A percentile compares a stretch with the other conserved stretches of the same genome.
Conservation (phyloP, 1,140 invertebrate species). For the Palaemon carinicauda region DNA sequence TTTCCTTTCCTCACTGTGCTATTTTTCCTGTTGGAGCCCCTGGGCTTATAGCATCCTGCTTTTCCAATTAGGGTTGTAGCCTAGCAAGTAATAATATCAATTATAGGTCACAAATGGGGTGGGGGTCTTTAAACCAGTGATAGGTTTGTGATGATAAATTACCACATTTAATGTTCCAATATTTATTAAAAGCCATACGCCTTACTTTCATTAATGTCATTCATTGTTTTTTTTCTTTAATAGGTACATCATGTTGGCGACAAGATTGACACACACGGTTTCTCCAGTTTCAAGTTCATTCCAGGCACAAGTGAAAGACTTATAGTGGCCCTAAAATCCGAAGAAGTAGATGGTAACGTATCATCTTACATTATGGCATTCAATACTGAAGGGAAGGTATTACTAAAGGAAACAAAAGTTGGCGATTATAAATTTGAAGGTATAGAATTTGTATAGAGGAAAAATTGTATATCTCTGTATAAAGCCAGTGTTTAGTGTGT, state of each 20-base stretch:
- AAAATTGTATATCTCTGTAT: too few species aligned
- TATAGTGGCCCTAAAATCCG: conserved; percentile 93
- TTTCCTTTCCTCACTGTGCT: too few species aligned
- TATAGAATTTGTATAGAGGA: conserved; percentile 88
- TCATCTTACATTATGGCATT: conserved; percentile 92
- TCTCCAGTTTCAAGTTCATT: conserved; percentile 98
- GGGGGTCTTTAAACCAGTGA: too few species aligned
- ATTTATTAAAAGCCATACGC: too few species aligned
- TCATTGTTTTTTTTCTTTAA: conserved; percentile 64
- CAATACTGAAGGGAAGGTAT: conserved; percentile 79
- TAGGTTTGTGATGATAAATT: too few species aligned
- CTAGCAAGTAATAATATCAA: too few species aligned
- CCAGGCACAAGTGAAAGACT: conserved; percentile 86
- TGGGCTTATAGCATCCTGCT: too few species aligned
- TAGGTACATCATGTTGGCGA: conserved; percentile 74
- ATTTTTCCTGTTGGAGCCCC: too few species aligned
- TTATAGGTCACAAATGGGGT: too few species aligned
- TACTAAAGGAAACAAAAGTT: conserved; percentile 85
- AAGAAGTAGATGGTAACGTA: conserved; percentile 88
- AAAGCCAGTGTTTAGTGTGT: neutral
- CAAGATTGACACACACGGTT: conserved; percentile 83
- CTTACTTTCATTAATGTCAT: too few species aligned
- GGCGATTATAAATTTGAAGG: conserved; percentile 96
- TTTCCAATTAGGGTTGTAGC: too few species aligned
- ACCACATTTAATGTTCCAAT: too few species aligned